Base-by-base conservation (phyloP, 2,888 invertebrate species). In the Lissocephala sabroskyi region DNA sequence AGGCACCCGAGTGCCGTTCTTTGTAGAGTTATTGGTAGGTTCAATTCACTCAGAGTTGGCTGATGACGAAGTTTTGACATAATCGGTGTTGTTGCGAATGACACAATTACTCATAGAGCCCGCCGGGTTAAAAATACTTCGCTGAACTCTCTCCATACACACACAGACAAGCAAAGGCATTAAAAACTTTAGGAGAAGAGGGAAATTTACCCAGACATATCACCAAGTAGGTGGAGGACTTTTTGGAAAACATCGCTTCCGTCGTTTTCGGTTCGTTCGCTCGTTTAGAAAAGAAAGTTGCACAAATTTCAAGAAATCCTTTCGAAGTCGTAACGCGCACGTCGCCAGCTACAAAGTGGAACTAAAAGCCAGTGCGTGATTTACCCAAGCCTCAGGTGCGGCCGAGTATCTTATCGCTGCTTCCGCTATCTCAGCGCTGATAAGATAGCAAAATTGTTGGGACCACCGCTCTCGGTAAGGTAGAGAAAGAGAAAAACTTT, bases 191-290 rank as follows among this genome's bases (percentile, higher is more conserved):
- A 28, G 40, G 37, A 44, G 42, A 19, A 26, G 30, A 52, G 49
- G 36, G 33, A 64, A 74, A 54, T 65, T 64, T 82, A 81, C 81
- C 79, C 44, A 81, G 52, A 51, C 79, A 70, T 45, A 82, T 76
- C 63, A 82, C 59, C 60, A 81, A 62, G 48, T 71, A 79, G 36
- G 81, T 74, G 44, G 79, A 67, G 32, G 45, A 67, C 52, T 73
- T 79, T 54, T 76, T 82, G 19, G 65, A 36, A 56, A 66, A 59
- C 59, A 73, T 75, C 80, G 79, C 82, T 66, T 71, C 64, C 46
- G 48, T 51, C 48, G 51, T 36, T 59, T 49, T 56, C 47, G 43
- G 43, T 49, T 50, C 37, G 43, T 49, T 47, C 16, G 13, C 44
- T 45, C 44, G 40, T 52, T 42, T 48, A 23, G 5, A 42, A 19